Evolutionary conservation across 2,888 invertebrate species (phyloP).

Genomic region (Glyphotaelius pellucidus): DNA sequence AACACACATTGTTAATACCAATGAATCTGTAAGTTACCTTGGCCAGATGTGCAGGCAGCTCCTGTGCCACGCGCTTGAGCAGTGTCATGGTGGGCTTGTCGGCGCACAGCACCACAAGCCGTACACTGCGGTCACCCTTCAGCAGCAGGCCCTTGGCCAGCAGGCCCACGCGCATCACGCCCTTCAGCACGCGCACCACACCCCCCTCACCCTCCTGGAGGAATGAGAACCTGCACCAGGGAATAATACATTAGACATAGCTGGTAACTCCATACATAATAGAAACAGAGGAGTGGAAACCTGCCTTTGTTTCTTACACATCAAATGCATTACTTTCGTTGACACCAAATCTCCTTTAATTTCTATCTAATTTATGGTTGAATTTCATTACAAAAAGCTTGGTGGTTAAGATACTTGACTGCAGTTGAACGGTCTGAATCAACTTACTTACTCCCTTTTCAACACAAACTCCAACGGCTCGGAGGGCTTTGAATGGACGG

Average conservation of each 20-base stretch:
- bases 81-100: constrained; percentile 94
- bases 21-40: constrained; percentile 69
- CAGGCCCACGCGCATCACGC: constrained; percentile 97
- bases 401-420: too few species aligned
- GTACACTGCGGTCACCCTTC: constrained; percentile 92
- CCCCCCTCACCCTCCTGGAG: constrained; percentile 81
- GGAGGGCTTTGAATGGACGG: too few species aligned
- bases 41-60: constrained; percentile 88
- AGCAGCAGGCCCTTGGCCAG: constrained; percentile 90
- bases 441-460: too few species aligned
- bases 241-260: background rate
- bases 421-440: too few species aligned
- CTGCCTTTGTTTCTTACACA: too few species aligned
- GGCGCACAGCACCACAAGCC: constrained; percentile 95
- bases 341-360: too few species aligned
- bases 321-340: too few species aligned
- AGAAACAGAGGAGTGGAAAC: too few species aligned
- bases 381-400: too few species aligned
- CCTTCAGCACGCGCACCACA: constrained; percentile 88
- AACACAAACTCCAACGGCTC: too few species aligned
- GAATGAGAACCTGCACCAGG: constrained; percentile 78
- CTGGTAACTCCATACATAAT: background rate
- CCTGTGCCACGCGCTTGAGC: constrained; percentile 90
- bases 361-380: too few species aligned
- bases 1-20: too few species aligned